Evolutionary conservation across 2,888 invertebrate species (phyloP).

Genomic region (Serripes groenlandicus): DNA sequence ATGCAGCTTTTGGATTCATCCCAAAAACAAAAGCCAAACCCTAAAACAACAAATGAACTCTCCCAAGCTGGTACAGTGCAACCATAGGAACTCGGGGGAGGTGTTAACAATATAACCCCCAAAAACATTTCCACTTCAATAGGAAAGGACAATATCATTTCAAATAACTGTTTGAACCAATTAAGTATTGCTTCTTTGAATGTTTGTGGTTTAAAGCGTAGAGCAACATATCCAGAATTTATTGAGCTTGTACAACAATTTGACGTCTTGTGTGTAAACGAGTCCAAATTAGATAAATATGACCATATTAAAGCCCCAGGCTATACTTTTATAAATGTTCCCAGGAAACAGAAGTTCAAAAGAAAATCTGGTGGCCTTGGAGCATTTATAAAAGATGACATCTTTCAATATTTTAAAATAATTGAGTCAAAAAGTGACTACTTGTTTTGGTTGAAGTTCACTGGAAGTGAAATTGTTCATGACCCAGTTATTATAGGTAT

Average conservation of each 20-base stretch:
- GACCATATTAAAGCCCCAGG: not conserved
- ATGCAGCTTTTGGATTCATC: not conserved
- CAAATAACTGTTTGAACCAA: too few species aligned
- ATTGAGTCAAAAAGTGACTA: not conserved
- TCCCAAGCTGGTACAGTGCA: not conserved
- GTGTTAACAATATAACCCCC: not conserved
- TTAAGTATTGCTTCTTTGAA: not conserved
- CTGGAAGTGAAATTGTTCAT: not conserved
- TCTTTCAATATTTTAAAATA: not conserved
- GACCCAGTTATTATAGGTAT: constrained; percentile 9
- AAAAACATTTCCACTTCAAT: not conserved
- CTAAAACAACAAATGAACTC: too few species aligned
- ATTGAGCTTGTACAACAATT: not conserved
- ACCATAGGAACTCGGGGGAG: not conserved
- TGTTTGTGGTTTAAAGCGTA: constrained; percentile 12
- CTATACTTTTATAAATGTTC: not conserved
- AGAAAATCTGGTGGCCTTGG: constrained; percentile 8
- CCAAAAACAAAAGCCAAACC: not conserved
- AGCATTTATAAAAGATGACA: not conserved
- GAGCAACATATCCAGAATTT: constrained; percentile 10
- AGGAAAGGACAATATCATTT: too few species aligned
- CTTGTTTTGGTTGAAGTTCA: not conserved
- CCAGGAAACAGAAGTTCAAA: not conserved
- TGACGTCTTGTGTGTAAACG: constrained; percentile 6
- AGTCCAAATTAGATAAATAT: not conserved